Conservation (phyloP, 1,140 invertebrate species). For the Lasaia peninsularis region DNA sequence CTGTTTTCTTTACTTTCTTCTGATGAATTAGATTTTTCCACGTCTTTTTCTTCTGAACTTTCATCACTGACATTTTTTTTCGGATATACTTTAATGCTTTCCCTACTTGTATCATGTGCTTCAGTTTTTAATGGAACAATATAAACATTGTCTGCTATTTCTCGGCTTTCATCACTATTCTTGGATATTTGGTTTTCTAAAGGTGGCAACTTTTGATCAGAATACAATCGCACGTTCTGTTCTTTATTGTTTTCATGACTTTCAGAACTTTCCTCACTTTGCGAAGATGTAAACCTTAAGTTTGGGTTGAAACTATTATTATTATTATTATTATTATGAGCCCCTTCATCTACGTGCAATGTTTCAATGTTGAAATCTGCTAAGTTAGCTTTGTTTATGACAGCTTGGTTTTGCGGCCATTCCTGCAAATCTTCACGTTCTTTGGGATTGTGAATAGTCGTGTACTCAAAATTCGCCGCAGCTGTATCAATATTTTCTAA, state of each 20-base stretch:
- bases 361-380: conserved; percentile 63
- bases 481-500: conserved; percentile 8
- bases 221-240: conserved; percentile 1
- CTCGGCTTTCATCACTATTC: conserved; percentile 24
- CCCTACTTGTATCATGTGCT: background rate
- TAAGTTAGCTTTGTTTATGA: conserved; percentile 42
- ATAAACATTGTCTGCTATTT: conserved; percentile 18
- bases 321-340: background rate
- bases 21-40: background rate
- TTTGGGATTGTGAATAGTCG: conserved; percentile 31
- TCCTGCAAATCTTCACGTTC: conserved; percentile 29
- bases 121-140: background rate
- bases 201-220: conserved; percentile 3
- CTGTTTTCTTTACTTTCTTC: conserved; percentile 19
- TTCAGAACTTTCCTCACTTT: background rate
- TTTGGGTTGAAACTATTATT: background rate
- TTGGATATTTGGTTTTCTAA: conserved; percentile 8
- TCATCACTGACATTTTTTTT: background rate
- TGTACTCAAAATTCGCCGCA: conserved; percentile 41
- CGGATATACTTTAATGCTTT: background rate
- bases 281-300: background rate
- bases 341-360: conserved; percentile 15
- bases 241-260: conserved; percentile 24
- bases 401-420: conserved; percentile 20
- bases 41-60: background rate